Percentiles rank a stretch among this genome's conserved stretches.
phyloP scores from a whole-genome alignment of 2,797 vertebrate species.

The Falco cherrug region DNA sequence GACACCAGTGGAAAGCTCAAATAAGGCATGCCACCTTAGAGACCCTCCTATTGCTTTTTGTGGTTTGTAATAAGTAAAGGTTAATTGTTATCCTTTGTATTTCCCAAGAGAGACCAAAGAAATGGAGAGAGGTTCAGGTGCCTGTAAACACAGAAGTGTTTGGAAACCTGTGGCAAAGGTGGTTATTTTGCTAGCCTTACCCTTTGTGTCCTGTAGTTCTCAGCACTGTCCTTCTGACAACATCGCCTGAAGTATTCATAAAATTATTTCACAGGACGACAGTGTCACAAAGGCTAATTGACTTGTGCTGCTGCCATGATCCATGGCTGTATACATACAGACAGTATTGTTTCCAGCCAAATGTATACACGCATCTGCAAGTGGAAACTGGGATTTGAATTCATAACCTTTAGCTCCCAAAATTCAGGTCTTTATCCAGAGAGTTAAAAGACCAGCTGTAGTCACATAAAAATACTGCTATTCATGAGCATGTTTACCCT shows the following conservation, averaged over 20 bases:
- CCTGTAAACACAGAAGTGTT: background rate
- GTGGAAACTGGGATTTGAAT: constrained; percentile 32
- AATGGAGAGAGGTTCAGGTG: background rate
- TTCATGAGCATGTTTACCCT: background rate
- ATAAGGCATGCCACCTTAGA: background rate
- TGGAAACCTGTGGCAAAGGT: constrained; percentile 31
- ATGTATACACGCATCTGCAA: background rate
- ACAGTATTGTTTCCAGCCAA: constrained; percentile 25
- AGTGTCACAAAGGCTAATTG: constrained; percentile 67
- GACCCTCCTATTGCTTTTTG: background rate
- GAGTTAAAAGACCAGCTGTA: constrained; percentile 22
- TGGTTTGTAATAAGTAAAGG: constrained; percentile 36
- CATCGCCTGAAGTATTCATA: constrained; percentile 34
- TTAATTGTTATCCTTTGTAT: constrained; percentile 33
- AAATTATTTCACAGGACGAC: constrained; percentile 37
- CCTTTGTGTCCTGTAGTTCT: background rate
- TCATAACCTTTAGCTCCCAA: constrained; percentile 15
- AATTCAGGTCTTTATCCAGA: background rate
- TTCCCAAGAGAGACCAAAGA: background rate
- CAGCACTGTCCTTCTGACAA: background rate
- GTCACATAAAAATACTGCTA: background rate
- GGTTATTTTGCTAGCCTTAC: constrained; percentile 11
- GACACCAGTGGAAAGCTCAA: background rate
- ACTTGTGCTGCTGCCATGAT: constrained; percentile 43
- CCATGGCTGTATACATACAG: background rate